Percentiles rank a stretch among this genome's conserved stretches.
Evolutionary conservation across 2,888 invertebrate species (phyloP).

Genomic region (Netelia virgata): DNA sequence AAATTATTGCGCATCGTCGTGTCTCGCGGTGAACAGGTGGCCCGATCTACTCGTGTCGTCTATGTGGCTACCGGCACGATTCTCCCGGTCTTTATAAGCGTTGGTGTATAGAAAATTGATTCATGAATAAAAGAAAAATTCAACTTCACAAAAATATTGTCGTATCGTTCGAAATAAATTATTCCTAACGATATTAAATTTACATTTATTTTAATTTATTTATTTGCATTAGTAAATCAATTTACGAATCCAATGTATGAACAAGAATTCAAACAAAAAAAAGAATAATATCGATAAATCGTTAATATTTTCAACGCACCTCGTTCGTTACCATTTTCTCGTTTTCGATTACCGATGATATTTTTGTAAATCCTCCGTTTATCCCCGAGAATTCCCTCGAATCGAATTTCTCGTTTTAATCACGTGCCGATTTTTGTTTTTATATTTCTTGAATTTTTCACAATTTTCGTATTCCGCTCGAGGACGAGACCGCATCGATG

Average conservation of each 20-base stretch:
- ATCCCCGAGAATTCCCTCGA: neutral
- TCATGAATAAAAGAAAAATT: neutral
- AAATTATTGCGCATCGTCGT: neutral
- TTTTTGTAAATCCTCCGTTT: neutral
- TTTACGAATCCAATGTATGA: neutral
- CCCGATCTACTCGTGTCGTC: neutral
- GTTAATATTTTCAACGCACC: slow-evolving; percentile 38
- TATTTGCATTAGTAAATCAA: neutral
- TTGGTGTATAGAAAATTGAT: neutral
- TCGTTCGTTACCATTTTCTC: slow-evolving; percentile 43
- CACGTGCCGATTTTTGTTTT: neutral
- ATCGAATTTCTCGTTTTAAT: neutral
- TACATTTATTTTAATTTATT: neutral
- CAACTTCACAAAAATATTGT: no score
- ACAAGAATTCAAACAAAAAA: neutral
- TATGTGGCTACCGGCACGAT: neutral
- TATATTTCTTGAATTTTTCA: neutral
- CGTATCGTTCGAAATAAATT: no score
- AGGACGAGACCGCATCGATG: neutral
- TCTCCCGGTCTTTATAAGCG: neutral
- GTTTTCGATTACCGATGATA: neutral
- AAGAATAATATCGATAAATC: neutral
- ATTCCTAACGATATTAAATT: neutral
- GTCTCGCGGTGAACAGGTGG: neutral
- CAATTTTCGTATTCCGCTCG: neutral